Conservation (phyloP, 2,797 vertebrate species). For the Emys orbicularis region DNA sequence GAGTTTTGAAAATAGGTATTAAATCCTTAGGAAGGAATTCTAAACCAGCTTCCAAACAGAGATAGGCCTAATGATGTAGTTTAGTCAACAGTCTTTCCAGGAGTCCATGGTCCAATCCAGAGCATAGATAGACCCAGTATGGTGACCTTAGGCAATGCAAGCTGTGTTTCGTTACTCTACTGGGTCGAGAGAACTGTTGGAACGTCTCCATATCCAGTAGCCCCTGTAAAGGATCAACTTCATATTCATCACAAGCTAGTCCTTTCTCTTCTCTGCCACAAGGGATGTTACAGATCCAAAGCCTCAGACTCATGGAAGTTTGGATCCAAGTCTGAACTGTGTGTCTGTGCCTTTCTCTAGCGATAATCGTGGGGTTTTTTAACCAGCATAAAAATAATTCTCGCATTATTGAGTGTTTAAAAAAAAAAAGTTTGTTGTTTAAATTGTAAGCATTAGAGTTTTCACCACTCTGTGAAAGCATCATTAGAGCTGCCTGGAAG, state of each 20-base stretch:
- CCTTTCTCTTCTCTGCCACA: not conserved
- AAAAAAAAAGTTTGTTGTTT: rapidly evolving
- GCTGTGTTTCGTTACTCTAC: not conserved
- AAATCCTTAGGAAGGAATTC: not conserved
- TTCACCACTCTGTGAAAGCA: not conserved
- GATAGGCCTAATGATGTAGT: not conserved
- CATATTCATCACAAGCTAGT: not conserved
- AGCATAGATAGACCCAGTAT: not conserved
- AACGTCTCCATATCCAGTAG: not conserved
- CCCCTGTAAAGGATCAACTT: not conserved
- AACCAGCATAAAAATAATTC: not conserved
- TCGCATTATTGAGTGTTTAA: not conserved
- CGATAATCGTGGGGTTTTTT: not conserved
- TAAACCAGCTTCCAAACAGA: not conserved
- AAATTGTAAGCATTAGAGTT: not conserved
- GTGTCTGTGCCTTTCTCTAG: not conserved
- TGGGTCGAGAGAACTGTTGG: not conserved
- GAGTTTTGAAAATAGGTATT: not conserved
- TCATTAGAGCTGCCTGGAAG: not conserved
- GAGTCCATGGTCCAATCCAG: not conserved
- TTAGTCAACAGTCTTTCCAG: not conserved
- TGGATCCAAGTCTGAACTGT: not conserved
- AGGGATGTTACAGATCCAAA: not conserved
- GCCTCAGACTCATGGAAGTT: not conserved
- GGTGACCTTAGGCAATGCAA: not conserved